phyloP scores from a whole-genome alignment of 2,797 vertebrate genomes.

The Rhinoraja longicauda region DNA sequence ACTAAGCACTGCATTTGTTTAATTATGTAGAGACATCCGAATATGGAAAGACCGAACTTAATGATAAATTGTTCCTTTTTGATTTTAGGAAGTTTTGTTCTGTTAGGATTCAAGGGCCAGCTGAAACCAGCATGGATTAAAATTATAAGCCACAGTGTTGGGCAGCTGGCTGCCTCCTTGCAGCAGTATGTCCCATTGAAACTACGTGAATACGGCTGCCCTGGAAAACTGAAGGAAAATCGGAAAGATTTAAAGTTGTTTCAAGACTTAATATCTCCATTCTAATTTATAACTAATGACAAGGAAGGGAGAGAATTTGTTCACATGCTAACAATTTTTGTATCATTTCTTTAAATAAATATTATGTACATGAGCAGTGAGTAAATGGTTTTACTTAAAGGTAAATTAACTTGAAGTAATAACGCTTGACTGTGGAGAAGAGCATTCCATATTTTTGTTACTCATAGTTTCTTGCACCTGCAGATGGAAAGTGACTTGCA shows the following conservation, averaged over 20 bases:
- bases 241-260: neutral
- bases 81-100: slow-evolving; percentile 51
- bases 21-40: slow-evolving; percentile 36
- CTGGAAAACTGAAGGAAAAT: neutral
- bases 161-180: slow-evolving; percentile 47
- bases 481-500: neutral
- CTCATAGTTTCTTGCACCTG: neutral
- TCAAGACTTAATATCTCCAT: neutral
- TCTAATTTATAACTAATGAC: neutral
- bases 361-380: neutral
- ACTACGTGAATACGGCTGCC: slow-evolving; percentile 46
- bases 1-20: neutral
- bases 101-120: slow-evolving; percentile 49
- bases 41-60: slow-evolving; percentile 50
- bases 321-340: slow-evolving; percentile 20
- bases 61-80: slow-evolving; percentile 41
- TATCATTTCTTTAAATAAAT: slow-evolving; percentile 33
- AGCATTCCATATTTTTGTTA: neutral
- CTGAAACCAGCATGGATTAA: slow-evolving; percentile 48
- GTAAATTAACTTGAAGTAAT: neutral
- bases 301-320: neutral
- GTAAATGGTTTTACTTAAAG: neutral
- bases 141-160: slow-evolving; percentile 44
- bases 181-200: slow-evolving; percentile 48
- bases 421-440: neutral